Percentiles rank a stretch among this genome's conserved stretches.
Evolutionary conservation across 2,797 vertebrate species (phyloP).

Genomic region (Meriones psammophilus): DNA sequence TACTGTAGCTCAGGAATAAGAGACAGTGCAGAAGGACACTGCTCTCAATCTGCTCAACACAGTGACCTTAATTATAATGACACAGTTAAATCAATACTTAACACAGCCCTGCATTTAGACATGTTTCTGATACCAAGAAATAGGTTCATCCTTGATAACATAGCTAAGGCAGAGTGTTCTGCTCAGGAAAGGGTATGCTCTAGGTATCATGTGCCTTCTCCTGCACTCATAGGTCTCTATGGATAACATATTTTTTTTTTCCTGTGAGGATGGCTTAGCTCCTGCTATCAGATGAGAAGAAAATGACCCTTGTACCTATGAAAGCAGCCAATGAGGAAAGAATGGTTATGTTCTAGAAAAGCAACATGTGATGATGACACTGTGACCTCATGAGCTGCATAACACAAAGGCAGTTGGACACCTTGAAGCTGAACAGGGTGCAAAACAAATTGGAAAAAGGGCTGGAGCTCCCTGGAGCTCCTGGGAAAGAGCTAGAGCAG

Average conservation of each 20-base stretch:
- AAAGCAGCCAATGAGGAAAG: not conserved
- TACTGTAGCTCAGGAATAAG: not conserved
- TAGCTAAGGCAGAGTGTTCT: not conserved
- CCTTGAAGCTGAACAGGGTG: not conserved
- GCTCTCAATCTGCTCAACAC: not conserved
- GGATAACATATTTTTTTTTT: not conserved
- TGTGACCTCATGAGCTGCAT: not conserved
- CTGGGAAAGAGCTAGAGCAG: not conserved
- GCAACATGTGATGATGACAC: not conserved
- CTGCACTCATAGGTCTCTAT: not conserved
- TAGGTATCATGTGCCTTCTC: not conserved
- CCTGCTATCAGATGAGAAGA: not conserved
- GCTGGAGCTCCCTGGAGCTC: not conserved
- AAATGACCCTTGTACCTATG: not conserved
- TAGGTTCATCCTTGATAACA: not conserved
- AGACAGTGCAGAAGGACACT: not conserved
- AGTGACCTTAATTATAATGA: not conserved
- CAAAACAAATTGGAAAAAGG: not conserved
- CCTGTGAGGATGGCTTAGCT: not conserved
- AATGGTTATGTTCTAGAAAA: not conserved
- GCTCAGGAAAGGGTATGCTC: not conserved
- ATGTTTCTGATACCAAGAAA: conserved; percentile 7
- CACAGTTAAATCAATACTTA: not conserved
- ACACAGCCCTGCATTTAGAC: not conserved
- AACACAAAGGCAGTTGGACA: not conserved